These are phyloP conservation scores for Pungitius pungitius DNA, from an alignment of 2,113 vertebrate genomes.

Conservation along the genomic window DNA sequence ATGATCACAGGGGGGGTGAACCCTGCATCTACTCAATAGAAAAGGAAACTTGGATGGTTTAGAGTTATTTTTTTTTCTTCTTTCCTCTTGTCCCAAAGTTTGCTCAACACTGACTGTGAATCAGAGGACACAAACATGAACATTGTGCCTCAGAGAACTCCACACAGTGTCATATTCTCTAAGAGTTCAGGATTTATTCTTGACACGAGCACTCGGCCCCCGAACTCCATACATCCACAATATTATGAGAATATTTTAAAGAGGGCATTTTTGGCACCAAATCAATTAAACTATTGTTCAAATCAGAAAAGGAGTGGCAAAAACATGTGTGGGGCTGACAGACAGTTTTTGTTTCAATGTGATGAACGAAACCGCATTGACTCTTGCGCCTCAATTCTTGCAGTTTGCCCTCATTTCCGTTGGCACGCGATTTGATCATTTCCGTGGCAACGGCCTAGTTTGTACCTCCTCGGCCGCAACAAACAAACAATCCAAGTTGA, in stretches of 20 bases:
- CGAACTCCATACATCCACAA: too few species aligned
- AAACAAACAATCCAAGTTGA: slow-evolving; percentile 47
- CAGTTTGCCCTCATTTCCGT: slow-evolving; percentile 73
- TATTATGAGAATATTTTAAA: slow-evolving; percentile 12
- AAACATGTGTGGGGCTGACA: not conserved
- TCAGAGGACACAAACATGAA: slow-evolving; percentile 37
- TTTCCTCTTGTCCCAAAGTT: slow-evolving; percentile 29
- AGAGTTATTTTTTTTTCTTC: slow-evolving; percentile 29
- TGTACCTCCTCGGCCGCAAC: slow-evolving; percentile 30
- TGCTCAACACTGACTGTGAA: slow-evolving; percentile 44
- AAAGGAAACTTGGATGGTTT: slow-evolving; percentile 40
- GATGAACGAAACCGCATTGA: slow-evolving; percentile 26
- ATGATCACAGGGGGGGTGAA: slow-evolving; percentile 20
- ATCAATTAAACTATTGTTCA: not conserved
- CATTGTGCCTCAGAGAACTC: slow-evolving; percentile 35
- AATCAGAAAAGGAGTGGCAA: not conserved
- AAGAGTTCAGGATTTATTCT: slow-evolving; percentile 28
- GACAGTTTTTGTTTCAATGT: slow-evolving; percentile 6
- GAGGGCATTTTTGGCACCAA: not conserved
- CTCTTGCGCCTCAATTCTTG: slow-evolving; percentile 53
- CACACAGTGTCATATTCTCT: slow-evolving; percentile 33
- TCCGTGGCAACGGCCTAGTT: slow-evolving; percentile 70
- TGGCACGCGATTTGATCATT: slow-evolving; percentile 56
- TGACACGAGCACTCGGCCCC: not conserved
- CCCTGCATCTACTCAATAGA: slow-evolving; percentile 38